phyloP scores from a whole-genome alignment of 2,888 invertebrate genomes.

The Graphium colonna region DNA sequence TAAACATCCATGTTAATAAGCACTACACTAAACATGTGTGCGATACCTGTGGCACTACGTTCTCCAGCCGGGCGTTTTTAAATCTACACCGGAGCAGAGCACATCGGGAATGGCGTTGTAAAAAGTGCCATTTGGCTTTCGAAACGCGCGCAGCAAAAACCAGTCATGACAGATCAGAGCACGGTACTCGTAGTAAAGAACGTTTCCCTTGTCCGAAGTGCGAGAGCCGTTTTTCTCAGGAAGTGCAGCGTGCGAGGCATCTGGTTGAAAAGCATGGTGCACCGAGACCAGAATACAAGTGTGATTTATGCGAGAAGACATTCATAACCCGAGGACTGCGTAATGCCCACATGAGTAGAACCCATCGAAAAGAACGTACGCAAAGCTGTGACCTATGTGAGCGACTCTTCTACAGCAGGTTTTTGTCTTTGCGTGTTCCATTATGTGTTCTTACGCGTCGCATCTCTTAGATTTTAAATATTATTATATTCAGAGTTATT shows the following conservation, averaged over 20 bases:
- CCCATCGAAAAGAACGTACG: constrained; percentile 61
- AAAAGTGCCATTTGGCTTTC: constrained; percentile 46
- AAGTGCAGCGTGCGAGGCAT: constrained; percentile 47
- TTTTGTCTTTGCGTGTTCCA: constrained; percentile 17
- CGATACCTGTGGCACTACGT: constrained; percentile 61
- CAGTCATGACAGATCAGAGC: constrained; percentile 37
- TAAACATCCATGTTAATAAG: constrained; percentile 66
- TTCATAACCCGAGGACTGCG: constrained; percentile 59
- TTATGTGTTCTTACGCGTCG: too few species aligned
- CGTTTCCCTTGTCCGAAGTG: constrained; percentile 57
- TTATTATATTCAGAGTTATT: too few species aligned
- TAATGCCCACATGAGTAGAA: constrained; percentile 62
- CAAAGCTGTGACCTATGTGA: constrained; percentile 62
- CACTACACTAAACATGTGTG: constrained; percentile 67
- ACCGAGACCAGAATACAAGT: constrained; percentile 50
- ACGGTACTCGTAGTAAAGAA: constrained; percentile 39
- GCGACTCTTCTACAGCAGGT: constrained; percentile 59
- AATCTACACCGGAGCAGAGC: constrained; percentile 57
- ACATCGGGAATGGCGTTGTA: constrained; percentile 47
- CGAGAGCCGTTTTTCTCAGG: constrained; percentile 51
- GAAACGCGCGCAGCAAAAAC: constrained; percentile 36
- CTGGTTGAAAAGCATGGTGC: constrained; percentile 53
- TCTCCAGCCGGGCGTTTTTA: constrained; percentile 58
- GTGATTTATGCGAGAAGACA: constrained; percentile 49
- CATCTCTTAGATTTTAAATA: too few species aligned